Percentiles rank a stretch among this genome's conserved stretches.
Conservation (phyloP, 2,888 invertebrate species). For the Salpingus planirostris region DNA sequence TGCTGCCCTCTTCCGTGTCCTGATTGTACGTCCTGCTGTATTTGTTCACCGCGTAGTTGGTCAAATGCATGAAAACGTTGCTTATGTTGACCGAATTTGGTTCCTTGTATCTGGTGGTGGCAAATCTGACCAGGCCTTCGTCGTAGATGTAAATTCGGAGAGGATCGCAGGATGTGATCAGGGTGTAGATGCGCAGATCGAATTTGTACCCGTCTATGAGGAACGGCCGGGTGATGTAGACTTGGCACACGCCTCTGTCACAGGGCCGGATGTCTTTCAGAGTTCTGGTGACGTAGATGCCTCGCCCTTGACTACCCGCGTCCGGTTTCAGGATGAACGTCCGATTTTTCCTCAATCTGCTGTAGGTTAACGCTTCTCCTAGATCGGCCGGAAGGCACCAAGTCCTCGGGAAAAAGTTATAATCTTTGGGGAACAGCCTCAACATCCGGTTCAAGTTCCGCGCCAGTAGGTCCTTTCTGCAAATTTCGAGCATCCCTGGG, state of each 20-base stretch:
- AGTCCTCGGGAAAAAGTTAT: slow-evolving; percentile 86
- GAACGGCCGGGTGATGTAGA: slow-evolving; percentile 66
- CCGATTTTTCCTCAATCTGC: slow-evolving; percentile 59
- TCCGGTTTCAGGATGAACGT: slow-evolving; percentile 89
- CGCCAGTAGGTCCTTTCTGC: slow-evolving; percentile 78
- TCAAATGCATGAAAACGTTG: slow-evolving; percentile 89
- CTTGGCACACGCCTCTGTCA: slow-evolving; percentile 82
- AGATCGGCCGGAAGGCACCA: slow-evolving; percentile 89
- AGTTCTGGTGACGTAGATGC: slow-evolving; percentile 77
- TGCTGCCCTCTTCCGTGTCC: slow-evolving; percentile 81
- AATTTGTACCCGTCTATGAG: slow-evolving; percentile 89
- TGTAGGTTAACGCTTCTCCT: slow-evolving; percentile 64
- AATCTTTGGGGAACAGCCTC: slow-evolving; percentile 79
- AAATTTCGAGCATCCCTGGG: slow-evolving; percentile 41
- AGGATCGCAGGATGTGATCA: slow-evolving; percentile 87
- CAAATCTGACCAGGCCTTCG: slow-evolving; percentile 84
- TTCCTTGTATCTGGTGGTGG: slow-evolving; percentile 79
- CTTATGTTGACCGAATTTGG: slow-evolving; percentile 73
- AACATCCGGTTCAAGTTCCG: slow-evolving; percentile 85
- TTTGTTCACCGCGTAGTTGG: slow-evolving; percentile 90
- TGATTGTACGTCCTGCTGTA: slow-evolving; percentile 77
- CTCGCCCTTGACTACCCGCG: slow-evolving; percentile 82
- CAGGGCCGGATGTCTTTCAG: slow-evolving; percentile 70
- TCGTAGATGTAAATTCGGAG: slow-evolving; percentile 83
- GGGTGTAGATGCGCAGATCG: slow-evolving; percentile 78